Evolutionary conservation across 2,888 invertebrate genomes (phyloP), one percentile per base, ranked within the genome.

Genomic region (Ophraella communa): DNA sequence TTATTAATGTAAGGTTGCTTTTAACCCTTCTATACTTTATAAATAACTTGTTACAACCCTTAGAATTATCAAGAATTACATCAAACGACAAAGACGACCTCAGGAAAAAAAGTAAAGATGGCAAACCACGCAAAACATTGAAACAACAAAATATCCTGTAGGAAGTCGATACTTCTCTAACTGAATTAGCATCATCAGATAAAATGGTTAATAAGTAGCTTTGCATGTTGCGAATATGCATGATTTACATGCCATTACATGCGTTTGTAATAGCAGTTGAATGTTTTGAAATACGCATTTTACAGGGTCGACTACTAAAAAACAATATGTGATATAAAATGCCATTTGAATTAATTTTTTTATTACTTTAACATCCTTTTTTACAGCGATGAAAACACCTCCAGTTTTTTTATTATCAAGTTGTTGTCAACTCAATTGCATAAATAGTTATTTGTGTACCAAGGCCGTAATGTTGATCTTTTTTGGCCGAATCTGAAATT

Each of bases 121-220:
- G 33, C 30, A 62, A 52, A 53, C 53, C 27, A 61, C 47, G 61
- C 57, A 45, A 56, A 54, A 45, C 54, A 47, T 20, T 56, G 52
- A 53, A 57, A 61, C 53, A 65, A 58, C 33, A 57, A 66, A 59
- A 66, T 69, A 65, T 69, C 69, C 69, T 64, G 67, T 64, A 67
- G 62, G 55, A 54, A 63, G 52, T 59, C 57, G 53, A 52, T 62
- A 63, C 59, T 65, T 65, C 64, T 65, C 60, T 62, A 69, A 62
- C 61, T 45, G 58, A 66, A 49, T 58, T 62, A 63, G 66, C 64
- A 62, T 66, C 53, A 65, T 69, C 69, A 51, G 69, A 66, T 65
- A 66, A 51, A 27, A 27, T 52, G 18, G 61, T 62, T 67, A 65
- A 65, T 69, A 62, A 67, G 63, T 63, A 14, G 45, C 49, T 69